A percentile compares a stretch with the other conserved stretches of the same genome.
Evolutionary conservation across 2,888 invertebrate species (phyloP).

Genomic region (Plusia festucae): DNA sequence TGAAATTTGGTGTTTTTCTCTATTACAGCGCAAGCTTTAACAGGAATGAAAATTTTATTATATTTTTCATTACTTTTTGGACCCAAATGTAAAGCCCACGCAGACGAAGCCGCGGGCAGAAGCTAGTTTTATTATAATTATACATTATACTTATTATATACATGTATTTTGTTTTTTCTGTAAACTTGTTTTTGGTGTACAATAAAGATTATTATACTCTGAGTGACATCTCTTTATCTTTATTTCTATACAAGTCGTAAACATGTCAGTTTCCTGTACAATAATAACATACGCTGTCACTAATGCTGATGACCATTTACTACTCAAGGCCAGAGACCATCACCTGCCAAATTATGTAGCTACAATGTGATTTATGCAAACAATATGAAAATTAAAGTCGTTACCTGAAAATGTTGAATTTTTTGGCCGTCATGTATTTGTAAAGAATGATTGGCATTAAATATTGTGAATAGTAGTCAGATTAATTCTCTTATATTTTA

Average conservation of each 20-base stretch:
- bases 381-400: conserved; percentile 8
- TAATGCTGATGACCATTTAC: conserved; percentile 39
- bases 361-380: conserved; percentile 35
- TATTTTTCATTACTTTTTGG: too few relatives aligned
- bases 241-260: conserved; percentile 19
- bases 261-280: conserved; percentile 25
- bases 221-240: conserved; percentile 17
- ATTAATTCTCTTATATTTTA: not conserved
- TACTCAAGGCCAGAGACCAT: conserved; percentile 43
- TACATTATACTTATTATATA: too few relatives aligned
- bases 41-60: too few relatives aligned
- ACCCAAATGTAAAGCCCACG: too few relatives aligned
- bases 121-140: too few relatives aligned
- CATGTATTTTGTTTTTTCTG: too few relatives aligned
- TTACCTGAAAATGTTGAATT: not conserved
- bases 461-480: not conserved
- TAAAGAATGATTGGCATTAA: not conserved
- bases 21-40: too few relatives aligned
- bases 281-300: conserved; percentile 19
- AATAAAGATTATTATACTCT: too few relatives aligned
- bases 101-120: too few relatives aligned
- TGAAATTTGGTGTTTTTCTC: too few relatives aligned
- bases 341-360: conserved; percentile 40
- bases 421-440: not conserved
- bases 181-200: too few relatives aligned